Percentiles rank a stretch among this genome's conserved stretches.
Conservation (phyloP, 2,113 vertebrate genomes). For the Pseudorectes ferrugineus region DNA sequence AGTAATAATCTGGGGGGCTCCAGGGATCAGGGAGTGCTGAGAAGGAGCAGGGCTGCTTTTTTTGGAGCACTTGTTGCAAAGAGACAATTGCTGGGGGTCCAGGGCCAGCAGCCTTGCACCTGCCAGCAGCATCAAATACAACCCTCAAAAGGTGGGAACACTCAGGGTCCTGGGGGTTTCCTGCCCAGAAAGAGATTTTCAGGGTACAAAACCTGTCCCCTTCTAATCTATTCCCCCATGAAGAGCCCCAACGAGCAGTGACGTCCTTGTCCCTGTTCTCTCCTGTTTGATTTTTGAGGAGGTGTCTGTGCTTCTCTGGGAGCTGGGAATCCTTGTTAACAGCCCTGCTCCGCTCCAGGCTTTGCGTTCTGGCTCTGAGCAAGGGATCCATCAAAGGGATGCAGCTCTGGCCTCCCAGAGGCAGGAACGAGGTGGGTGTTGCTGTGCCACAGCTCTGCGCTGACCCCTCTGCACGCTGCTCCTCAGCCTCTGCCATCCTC, state of each 20-base stretch:
- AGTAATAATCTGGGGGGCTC: not conserved
- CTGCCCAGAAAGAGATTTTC: not conserved
- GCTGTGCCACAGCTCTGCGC: not conserved
- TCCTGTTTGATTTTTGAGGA: not conserved
- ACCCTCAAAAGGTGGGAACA: not conserved
- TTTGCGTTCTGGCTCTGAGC: conserved; percentile 34
- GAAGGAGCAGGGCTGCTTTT: not conserved
- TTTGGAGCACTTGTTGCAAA: not conserved
- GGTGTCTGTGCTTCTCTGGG: conserved; percentile 23
- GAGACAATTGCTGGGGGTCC: not conserved
- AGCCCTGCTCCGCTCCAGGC: conserved; percentile 40
- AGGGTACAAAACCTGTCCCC: not conserved
- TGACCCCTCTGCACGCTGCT: not conserved
- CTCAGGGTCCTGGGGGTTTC: not conserved
- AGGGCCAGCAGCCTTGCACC: not conserved
- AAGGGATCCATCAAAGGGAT: conserved; percentile 23
- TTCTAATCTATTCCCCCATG: not conserved
- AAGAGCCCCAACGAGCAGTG: not conserved
- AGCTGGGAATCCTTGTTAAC: conserved; percentile 15
- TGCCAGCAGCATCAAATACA: not conserved
- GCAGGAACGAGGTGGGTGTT: not conserved
- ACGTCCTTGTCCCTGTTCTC: not conserved
- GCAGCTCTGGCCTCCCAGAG: not conserved
- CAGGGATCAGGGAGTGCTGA: not conserved
- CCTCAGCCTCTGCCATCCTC: not conserved